These are phyloP conservation scores for Dendrocincla tyrannina DNA, from an alignment of 2,797 vertebrate species.

Conservation along the genomic window DNA sequence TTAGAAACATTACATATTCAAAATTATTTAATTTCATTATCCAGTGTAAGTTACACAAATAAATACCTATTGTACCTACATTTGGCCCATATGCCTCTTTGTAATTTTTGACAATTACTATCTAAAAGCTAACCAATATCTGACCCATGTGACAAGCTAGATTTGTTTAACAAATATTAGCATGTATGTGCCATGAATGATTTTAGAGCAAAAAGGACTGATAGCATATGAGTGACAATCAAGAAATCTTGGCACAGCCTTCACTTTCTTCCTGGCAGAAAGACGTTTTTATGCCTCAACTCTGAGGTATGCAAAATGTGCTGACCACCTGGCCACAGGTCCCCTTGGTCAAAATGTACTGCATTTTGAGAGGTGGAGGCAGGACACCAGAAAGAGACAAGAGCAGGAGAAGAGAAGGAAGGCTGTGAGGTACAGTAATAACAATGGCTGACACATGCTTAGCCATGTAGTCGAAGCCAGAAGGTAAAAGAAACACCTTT, in stretches of 20 bases:
- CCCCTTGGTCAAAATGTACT: background rate
- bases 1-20: constrained; percentile 53
- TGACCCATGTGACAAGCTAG: background rate
- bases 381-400: background rate
- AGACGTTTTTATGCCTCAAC: background rate
- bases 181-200: background rate
- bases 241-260: background rate
- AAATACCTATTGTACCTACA: background rate
- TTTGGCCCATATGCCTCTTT: background rate
- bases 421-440: background rate
- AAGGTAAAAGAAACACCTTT: background rate
- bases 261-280: background rate
- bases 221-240: background rate
- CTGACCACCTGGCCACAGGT: background rate
- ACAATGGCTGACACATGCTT: rapidly evolving
- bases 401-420: background rate
- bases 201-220: background rate
- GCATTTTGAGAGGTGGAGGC: background rate
- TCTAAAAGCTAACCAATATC: background rate
- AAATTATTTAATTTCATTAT: constrained; percentile 59
- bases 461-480: background rate
- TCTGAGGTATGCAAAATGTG: background rate
- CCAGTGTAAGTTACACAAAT: constrained; percentile 24
- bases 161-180: background rate
- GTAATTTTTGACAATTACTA: background rate